Evolutionary conservation across 1,140 invertebrate genomes (phyloP), one percentile per base, ranked within the genome.

Genomic region (Neuroterus valhalla): DNA sequence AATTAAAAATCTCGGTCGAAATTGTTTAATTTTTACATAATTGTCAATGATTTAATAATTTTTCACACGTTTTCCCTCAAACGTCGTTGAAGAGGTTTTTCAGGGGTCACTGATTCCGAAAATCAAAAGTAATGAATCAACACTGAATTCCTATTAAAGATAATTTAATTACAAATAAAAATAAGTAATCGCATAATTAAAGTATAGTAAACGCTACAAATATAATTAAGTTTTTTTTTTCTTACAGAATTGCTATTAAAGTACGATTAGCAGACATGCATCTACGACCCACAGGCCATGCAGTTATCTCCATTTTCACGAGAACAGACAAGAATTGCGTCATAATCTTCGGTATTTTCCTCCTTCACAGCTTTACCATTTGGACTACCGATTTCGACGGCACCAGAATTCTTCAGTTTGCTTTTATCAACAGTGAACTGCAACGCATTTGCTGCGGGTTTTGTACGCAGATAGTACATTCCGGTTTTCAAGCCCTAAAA

Each of bases 381-480:
- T 70, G 76, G 70, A 44, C 67, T 62, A 14, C n/a, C 4, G 4
- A 76, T 86, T 84, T 21, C 66, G 3, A 52, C 21, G 14, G 71
- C 74, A 17, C 3, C 84, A 6, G 46, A 55, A 73, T 83, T 88
- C 67, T 88, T 89, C 8, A 96, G 87, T 87, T 95, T 96, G 1
- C 92, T 92, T 86, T 99, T 99, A 87, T 99, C 97, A 0, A 99
- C 97, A 14, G 98, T 99, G 87, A 99, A 99, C 87, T 99, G 97
- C 82, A 99, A 97, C 8, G 98, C 96, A 86, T 97, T 95, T 2
- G 96, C 98, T 6, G 98, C 98, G 10, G 98, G 97, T 84, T 98
- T 99, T 0, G 97, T 99, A 38, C 98, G 92, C 72, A 99, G 91
- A 88, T 99, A 99, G 89, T 99, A 99, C 98, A 99, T 99, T 45